Evolutionary conservation across 2,888 invertebrate genomes (phyloP).

Genomic region (Micoletzkya japonica): DNA sequence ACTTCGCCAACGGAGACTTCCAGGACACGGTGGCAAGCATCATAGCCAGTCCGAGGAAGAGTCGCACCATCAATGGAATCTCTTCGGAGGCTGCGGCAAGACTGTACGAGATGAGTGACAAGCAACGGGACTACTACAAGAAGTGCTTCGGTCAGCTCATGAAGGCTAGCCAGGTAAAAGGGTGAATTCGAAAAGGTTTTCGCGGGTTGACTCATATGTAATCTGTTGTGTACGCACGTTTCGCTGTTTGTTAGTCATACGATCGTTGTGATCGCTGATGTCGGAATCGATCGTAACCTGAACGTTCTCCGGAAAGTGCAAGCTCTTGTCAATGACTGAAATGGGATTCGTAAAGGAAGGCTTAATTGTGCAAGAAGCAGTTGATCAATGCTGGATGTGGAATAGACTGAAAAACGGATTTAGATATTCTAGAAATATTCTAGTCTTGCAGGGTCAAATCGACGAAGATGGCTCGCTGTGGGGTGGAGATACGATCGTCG

Average conservation of each 20-base stretch:
- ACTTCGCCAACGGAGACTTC: constrained; percentile 50
- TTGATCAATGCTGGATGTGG: no score
- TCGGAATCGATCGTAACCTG: no score
- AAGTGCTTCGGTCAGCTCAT: constrained; percentile 57
- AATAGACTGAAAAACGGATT: no score
- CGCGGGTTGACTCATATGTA: no score
- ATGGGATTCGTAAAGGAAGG: no score
- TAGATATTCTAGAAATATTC: no score
- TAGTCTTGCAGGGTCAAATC: constrained; percentile 27
- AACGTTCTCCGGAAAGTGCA: neutral
- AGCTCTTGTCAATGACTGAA: no score
- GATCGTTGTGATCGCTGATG: no score
- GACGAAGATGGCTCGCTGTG: constrained; percentile 47
- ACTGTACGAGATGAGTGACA: constrained; percentile 53
- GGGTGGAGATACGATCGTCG: constrained; percentile 54
- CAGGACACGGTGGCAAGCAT: constrained; percentile 46
- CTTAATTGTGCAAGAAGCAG: no score
- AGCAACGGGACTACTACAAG: constrained; percentile 60
- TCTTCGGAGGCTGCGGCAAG: constrained; percentile 16
- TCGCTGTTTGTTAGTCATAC: no score
- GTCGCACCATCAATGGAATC: constrained; percentile 16
- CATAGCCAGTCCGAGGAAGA: constrained; percentile 33
- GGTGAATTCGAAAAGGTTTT: no score
- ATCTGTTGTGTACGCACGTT: no score
- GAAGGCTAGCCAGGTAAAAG: constrained; percentile 42